Percentiles rank a stretch among this genome's conserved stretches.
These are phyloP conservation scores for Lichenostomus cassidix DNA, from an alignment of 2,113 vertebrate species.

Conservation along the genomic window DNA sequence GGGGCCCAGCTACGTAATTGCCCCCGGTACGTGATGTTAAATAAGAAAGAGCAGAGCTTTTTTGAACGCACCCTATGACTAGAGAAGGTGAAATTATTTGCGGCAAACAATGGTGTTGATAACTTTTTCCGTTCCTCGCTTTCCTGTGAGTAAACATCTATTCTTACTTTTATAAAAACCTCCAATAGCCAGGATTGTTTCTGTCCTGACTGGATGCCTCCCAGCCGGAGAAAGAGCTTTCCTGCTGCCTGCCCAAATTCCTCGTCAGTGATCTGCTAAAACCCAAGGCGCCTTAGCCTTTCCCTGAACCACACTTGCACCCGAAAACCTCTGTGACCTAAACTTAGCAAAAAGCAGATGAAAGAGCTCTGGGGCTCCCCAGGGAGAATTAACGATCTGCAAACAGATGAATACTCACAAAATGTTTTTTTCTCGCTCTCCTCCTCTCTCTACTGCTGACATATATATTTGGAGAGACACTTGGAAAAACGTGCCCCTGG, in stretches of 20 bases:
- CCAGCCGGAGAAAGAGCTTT: constrained; percentile 19
- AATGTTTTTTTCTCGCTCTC: background rate
- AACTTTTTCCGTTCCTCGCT: constrained; percentile 36
- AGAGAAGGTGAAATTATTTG: constrained; percentile 48
- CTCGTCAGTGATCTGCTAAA: background rate
- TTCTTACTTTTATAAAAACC: constrained; percentile 24
- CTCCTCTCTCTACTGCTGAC: background rate
- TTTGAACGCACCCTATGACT: background rate
- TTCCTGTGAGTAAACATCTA: constrained; percentile 55
- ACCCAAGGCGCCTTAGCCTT: background rate
- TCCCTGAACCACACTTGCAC: background rate
- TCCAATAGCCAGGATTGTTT: constrained; percentile 26
- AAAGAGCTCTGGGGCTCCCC: background rate
- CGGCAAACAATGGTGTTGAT: constrained; percentile 45
- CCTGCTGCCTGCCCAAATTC: constrained; percentile 36
- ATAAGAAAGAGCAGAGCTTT: background rate
- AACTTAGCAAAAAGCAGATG: background rate
- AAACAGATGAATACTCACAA: background rate
- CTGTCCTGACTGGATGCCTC: constrained; percentile 45
- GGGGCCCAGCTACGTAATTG: background rate
- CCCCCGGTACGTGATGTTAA: background rate
- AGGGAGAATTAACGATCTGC: background rate
- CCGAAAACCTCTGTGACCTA: background rate
- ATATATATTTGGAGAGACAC: background rate
- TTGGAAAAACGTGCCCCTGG: background rate